These are phyloP conservation scores for Tringa solitaria DNA, from an alignment of 2,113 vertebrate species.

Conservation along the genomic window DNA sequence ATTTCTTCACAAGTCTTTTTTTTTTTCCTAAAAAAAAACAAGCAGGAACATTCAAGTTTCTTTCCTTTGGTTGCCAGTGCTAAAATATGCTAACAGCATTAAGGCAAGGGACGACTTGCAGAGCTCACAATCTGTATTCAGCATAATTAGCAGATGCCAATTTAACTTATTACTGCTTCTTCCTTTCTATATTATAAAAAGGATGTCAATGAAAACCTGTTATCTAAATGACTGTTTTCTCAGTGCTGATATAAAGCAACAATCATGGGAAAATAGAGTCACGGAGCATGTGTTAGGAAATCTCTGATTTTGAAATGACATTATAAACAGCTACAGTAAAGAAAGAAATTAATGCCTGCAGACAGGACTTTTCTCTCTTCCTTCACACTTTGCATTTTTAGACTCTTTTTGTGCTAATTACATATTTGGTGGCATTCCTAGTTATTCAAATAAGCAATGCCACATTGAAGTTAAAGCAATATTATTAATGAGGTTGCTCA, in stretches of 20 bases:
- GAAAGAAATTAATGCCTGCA: slow-evolving; percentile 32
- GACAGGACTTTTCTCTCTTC: neutral
- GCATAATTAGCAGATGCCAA: slow-evolving; percentile 73
- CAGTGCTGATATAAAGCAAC: slow-evolving; percentile 36
- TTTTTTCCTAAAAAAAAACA: neutral
- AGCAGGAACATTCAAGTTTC: slow-evolving; percentile 54
- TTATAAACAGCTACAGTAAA: slow-evolving; percentile 12
- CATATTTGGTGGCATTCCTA: neutral
- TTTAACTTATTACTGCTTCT: slow-evolving; percentile 68
- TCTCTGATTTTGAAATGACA: neutral
- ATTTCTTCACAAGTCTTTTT: neutral
- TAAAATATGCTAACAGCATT: slow-evolving; percentile 71
- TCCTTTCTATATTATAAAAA: slow-evolving; percentile 49
- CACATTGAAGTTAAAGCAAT: neutral
- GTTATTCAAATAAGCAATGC: neutral
- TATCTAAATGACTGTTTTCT: slow-evolving; percentile 58
- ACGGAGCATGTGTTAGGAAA: slow-evolving; percentile 38
- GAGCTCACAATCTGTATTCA: slow-evolving; percentile 67
- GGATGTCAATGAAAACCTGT: slow-evolving; percentile 45
- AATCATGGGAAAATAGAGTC: slow-evolving; percentile 33
- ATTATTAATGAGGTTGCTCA: slow-evolving; percentile 11
- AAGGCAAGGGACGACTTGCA: slow-evolving; percentile 64
- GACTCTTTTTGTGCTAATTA: neutral
- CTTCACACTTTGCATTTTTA: slow-evolving; percentile 23
- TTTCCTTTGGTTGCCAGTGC: slow-evolving; percentile 61